A percentile compares a stretch with the other conserved stretches of the same genome.
These are phyloP conservation scores for Microplitis manilae DNA, from an alignment of 2,888 invertebrate genomes.

Conservation along the genomic window DNA sequence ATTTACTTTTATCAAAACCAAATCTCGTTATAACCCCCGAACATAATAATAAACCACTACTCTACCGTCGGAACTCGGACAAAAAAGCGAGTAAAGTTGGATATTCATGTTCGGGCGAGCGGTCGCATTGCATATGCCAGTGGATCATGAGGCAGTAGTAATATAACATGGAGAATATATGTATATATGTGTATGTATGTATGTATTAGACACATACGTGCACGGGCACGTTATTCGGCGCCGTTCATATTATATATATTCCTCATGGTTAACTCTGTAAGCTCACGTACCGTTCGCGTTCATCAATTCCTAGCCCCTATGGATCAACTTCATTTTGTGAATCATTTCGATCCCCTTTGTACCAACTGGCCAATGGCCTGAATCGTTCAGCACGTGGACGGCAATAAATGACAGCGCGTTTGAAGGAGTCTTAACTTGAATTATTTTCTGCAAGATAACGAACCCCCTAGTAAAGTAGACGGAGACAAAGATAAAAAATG, in stretches of 20 bases:
- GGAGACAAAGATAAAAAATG: no score
- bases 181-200: neutral
- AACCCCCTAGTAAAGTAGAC: no score
- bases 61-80: neutral
- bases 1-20: neutral
- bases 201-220: neutral
- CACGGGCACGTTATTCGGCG: neutral
- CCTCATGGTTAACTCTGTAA: constrained; percentile 9
- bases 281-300: constrained; percentile 16
- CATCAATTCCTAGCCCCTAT: constrained; percentile 6
- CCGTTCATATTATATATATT: constrained; percentile 2
- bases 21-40: neutral
- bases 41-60: neutral
- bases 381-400: constrained; percentile 42
- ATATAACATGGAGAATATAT: neutral
- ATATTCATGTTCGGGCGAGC: constrained; percentile 35
- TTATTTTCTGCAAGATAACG: neutral
- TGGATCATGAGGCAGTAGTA: neutral
- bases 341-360: constrained; percentile 42
- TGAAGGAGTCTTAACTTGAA: neutral
- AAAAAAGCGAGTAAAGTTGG: constrained; percentile 11
- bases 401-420: constrained; percentile 14
- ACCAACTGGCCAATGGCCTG: constrained; percentile 48
- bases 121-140: neutral
- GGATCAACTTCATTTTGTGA: constrained; percentile 51